Evolutionary conservation across 2,888 invertebrate species (phyloP).

Genomic region (Leptopilina drosophilae): DNA sequence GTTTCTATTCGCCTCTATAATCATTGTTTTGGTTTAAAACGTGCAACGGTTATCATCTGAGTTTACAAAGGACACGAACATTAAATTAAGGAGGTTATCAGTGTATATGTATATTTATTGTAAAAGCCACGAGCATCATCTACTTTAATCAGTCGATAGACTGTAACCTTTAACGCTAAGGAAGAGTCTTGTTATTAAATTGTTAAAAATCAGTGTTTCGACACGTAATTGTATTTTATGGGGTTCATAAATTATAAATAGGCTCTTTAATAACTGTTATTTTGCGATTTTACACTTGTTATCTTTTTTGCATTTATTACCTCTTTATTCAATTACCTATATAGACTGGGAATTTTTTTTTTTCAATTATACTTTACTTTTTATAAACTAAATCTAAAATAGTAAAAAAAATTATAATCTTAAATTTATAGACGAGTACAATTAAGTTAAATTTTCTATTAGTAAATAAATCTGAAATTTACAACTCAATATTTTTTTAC

Average conservation of each 20-base stretch:
- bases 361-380: not conserved
- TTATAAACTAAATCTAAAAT: not conserved
- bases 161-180: not conserved
- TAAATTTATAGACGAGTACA: not conserved
- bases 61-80: not conserved
- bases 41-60: not conserved
- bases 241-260: not conserved
- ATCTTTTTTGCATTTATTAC: not conserved
- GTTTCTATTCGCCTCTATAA: not conserved
- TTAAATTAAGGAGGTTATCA: not conserved
- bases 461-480: too few species aligned
- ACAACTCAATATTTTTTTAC: too few species aligned
- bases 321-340: not conserved
- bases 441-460: too few species aligned
- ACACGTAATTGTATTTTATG: constrained; percentile 15
- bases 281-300: not conserved
- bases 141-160: not conserved
- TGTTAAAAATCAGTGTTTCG: not conserved
- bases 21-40: not conserved
- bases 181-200: not conserved
- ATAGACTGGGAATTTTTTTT: not conserved
- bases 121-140: not conserved
- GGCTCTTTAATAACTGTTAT: not conserved
- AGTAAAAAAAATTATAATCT: not conserved
- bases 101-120: not conserved